These are phyloP conservation scores for Cephus rjabovi DNA, from an alignment of 2,888 invertebrate species.

Conservation along the genomic window DNA sequence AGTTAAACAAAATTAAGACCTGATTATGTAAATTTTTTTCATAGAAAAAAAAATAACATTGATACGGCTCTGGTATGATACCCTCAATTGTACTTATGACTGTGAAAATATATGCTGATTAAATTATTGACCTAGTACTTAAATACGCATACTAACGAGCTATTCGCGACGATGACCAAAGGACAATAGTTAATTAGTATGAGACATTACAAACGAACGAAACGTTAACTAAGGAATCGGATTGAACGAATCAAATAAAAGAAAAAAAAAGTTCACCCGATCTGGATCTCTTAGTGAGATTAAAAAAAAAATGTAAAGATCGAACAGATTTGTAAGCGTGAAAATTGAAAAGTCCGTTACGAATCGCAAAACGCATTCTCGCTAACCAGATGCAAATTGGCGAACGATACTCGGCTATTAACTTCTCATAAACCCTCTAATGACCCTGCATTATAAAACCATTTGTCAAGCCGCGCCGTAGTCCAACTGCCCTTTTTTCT, in stretches of 20 bases:
- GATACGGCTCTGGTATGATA: background rate
- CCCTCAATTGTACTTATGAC: background rate
- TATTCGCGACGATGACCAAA: background rate
- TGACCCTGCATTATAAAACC: background rate
- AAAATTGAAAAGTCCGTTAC: slow-evolving; percentile 2
- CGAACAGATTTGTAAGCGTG: background rate
- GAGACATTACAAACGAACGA: background rate
- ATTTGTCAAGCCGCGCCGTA: background rate
- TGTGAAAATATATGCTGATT: background rate
- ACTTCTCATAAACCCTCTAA: slow-evolving; percentile 5
- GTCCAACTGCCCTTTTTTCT: background rate
- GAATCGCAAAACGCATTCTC: background rate
- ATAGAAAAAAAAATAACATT: background rate
- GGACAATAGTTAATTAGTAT: background rate
- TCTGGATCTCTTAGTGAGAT: background rate
- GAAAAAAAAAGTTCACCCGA: background rate
- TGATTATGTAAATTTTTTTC: background rate
- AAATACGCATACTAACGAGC: background rate
- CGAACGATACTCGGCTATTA: slow-evolving; percentile 2
- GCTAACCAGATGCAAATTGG: slow-evolving; percentile 13
- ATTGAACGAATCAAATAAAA: background rate
- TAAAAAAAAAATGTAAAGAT: background rate
- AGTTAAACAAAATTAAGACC: background rate
- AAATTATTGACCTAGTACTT: background rate
- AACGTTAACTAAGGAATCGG: background rate